phyloP scores from a whole-genome alignment of 2,888 invertebrate species.

The Ochropleura plecta region DNA sequence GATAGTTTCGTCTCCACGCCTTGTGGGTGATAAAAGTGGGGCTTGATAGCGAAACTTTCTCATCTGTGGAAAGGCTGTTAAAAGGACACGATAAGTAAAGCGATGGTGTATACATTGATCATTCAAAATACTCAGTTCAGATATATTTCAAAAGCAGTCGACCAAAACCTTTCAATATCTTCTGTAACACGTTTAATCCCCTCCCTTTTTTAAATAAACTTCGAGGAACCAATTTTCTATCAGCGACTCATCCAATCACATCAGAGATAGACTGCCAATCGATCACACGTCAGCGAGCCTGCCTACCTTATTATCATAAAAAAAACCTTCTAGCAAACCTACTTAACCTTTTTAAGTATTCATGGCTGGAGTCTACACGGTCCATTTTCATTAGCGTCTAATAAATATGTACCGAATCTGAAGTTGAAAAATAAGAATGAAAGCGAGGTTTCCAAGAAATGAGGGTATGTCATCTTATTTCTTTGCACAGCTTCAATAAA shows the following conservation, averaged over 20 bases:
- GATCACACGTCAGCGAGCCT: conserved; percentile 57
- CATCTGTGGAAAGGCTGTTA: not conserved
- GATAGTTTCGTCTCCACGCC: not conserved
- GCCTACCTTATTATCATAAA: conserved; percentile 64
- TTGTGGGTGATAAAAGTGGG: conserved; percentile 19
- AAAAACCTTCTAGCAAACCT: conserved; percentile 58
- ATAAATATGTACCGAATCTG: conserved; percentile 65
- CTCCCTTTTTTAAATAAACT: conserved; percentile 18
- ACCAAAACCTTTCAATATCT: conserved; percentile 3
- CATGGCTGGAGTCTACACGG: conserved; percentile 65
- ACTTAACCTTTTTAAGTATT: conserved; percentile 70
- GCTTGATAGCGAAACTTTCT: conserved; percentile 22
- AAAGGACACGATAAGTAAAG: not conserved
- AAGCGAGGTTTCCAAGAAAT: conserved; percentile 32
- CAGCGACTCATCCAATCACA: conserved; percentile 51
- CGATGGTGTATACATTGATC: not conserved
- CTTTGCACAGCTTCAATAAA: conserved; percentile 42
- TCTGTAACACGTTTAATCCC: not conserved
- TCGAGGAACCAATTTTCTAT: conserved; percentile 33
- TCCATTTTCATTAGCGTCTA: conserved; percentile 71
- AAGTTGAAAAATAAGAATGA: conserved; percentile 46
- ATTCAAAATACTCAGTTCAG: not conserved
- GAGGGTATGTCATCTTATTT: conserved; percentile 41
- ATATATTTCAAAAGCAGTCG: not conserved
- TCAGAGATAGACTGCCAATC: conserved; percentile 47